These are phyloP conservation scores for Patella caerulea DNA, from an alignment of 2,888 invertebrate genomes.

Conservation along the genomic window DNA sequence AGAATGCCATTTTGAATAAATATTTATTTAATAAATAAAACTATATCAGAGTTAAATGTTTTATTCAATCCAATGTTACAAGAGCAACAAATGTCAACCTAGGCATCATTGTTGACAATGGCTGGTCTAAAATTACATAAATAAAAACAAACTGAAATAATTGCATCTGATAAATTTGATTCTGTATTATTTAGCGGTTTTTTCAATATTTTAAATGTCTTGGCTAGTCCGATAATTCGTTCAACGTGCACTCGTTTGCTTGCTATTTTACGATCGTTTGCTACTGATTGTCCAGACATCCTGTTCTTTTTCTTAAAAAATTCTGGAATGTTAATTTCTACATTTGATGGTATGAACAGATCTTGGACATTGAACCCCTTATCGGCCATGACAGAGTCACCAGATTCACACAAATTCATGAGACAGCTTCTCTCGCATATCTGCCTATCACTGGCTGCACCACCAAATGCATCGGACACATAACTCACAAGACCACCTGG, in stretches of 20 bases:
- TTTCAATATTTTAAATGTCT: conserved; percentile 28
- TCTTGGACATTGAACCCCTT: conserved; percentile 26
- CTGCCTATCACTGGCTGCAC: conserved; percentile 40
- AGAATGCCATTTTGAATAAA: neutral
- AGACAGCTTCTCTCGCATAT: conserved; percentile 35
- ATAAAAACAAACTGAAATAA: conserved; percentile 15
- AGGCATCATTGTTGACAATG: neutral
- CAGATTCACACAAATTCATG: conserved; percentile 30
- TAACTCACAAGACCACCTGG: conserved; percentile 24
- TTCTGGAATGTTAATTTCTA: conserved; percentile 39
- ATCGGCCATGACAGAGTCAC: conserved; percentile 39
- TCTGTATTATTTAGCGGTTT: neutral
- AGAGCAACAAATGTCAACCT: neutral
- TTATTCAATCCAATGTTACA: no score
- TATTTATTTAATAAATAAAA: conserved; percentile 2
- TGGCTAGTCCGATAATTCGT: conserved; percentile 37
- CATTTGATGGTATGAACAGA: conserved; percentile 33
- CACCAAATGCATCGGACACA: conserved; percentile 31
- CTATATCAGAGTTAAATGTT: no score
- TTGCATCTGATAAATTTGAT: neutral
- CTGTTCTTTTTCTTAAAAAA: conserved; percentile 41
- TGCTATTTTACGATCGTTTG: conserved; percentile 37
- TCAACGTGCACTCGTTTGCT: conserved; percentile 44
- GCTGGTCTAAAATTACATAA: conserved; percentile 15
- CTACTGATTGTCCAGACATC: conserved; percentile 26